A percentile compares a stretch with the other conserved stretches of the same genome.
phyloP scores from a whole-genome alignment of 2,888 invertebrate species.

The Gastrophysa polygoni region DNA sequence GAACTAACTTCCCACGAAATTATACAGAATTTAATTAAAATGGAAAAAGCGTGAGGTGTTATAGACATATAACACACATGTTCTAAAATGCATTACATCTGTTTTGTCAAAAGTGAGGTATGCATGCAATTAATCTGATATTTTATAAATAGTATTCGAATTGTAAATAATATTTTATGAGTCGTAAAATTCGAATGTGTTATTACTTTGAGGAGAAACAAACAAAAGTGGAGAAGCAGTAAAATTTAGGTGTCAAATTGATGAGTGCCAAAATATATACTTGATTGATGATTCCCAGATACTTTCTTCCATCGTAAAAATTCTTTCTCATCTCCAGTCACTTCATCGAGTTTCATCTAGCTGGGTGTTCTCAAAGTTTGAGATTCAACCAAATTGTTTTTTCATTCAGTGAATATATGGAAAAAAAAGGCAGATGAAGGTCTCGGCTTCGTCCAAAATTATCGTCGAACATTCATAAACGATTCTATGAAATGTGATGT shows the following conservation, averaged over 20 bases:
- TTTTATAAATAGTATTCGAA: constrained; percentile 21
- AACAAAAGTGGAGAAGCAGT: constrained; percentile 33
- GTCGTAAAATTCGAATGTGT: constrained; percentile 43
- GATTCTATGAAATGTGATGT: too few species aligned
- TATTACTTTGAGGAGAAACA: constrained; percentile 36
- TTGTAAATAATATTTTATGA: constrained; percentile 45
- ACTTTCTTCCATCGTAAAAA: not conserved
- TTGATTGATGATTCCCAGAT: constrained; percentile 34
- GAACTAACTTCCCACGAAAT: constrained; percentile 2
- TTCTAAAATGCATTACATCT: constrained; percentile 34
- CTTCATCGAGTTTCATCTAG: too few species aligned
- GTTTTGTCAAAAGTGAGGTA: constrained; percentile 38
- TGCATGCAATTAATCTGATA: constrained; percentile 37
- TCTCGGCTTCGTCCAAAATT: too few species aligned
- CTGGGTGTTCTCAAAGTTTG: too few species aligned
- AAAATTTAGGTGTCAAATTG: constrained; percentile 42
- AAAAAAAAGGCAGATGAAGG: too few species aligned
- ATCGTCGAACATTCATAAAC: too few species aligned
- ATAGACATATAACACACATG: constrained; percentile 29
- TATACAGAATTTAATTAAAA: not conserved
- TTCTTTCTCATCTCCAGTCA: too few species aligned
- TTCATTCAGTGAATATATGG: too few species aligned
- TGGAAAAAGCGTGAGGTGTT: constrained; percentile 9
- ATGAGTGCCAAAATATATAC: constrained; percentile 36
- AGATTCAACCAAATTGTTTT: too few species aligned